Evolutionary conservation across 2,888 invertebrate genomes (phyloP), one percentile per base, ranked within the genome.

Genomic region (Rotaria magnacalcarata): DNA sequence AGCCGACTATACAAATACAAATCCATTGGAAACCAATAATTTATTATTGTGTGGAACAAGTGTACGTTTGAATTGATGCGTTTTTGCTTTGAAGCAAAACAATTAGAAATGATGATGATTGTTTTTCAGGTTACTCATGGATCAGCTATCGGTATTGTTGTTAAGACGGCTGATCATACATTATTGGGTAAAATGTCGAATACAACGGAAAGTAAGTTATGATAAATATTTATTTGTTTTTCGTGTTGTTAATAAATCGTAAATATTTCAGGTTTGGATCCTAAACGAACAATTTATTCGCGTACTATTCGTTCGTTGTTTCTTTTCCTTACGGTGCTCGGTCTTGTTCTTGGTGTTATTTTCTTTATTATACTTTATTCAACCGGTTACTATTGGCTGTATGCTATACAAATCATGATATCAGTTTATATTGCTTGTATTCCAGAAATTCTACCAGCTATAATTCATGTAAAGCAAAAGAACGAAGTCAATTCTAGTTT

Each of bases 81-180:
- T 16, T 52, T 67, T 67, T 2, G 7, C 34, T 34, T 67, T 27
- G 16, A 3, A 67, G 50, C 5, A 16, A 27, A 27, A n/a, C 7
- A 27, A 24, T 10, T 67, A 5, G 52, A 52, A 8, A 52, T 52
- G 52, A 52, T 52, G 14, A 52, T 52, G 27, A 6, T 67, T 41
- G 6, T 24, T 4, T 80, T 21, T 10, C 5, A 67, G 67, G 16
- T 80, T 14, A 80, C 75, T 43, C 75, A 80, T 80, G 75, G 75
- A 80, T 80, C 75, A 47, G 75, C 75, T 43, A 80, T 80, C 24
- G 75, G 75, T 80, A 80, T 80, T 80, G 75, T 80, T 80, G 75
- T 80, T 47, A 80, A 80, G 47, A 80, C 75, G 14, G 75, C 75
- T 47, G 43, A 80, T 47, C 75, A 80, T 80, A 80, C 75, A 19